Percentiles rank a stretch among this genome's conserved stretches.
These are phyloP conservation scores for Rhamphomyia laevipes DNA, from an alignment of 2,888 invertebrate species.

Conservation along the genomic window DNA sequence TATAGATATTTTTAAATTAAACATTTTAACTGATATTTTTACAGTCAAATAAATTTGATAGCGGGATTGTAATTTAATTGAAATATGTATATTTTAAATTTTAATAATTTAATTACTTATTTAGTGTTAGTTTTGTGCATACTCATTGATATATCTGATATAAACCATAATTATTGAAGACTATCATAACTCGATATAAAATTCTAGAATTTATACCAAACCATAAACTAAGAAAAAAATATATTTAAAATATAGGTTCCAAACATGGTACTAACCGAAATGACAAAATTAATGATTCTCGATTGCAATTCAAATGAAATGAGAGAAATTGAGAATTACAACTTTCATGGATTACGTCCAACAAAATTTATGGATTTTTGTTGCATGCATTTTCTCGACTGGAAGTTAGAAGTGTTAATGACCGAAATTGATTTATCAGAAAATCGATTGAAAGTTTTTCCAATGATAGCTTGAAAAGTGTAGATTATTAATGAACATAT, in stretches of 20 bases:
- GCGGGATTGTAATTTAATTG: too few relatives aligned
- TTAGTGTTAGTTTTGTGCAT: too few relatives aligned
- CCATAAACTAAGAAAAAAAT: too few relatives aligned
- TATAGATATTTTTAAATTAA: too few relatives aligned
- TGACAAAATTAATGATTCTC: constrained; percentile 61
- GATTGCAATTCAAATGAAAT: constrained; percentile 79
- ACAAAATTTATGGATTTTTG: constrained; percentile 72
- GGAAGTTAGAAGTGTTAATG: constrained; percentile 60
- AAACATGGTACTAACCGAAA: constrained; percentile 60
- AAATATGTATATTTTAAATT: too few relatives aligned
- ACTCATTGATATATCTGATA: too few relatives aligned
- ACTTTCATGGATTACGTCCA: constrained; percentile 74
- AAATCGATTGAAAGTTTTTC: constrained; percentile 75
- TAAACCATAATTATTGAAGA: too few relatives aligned
- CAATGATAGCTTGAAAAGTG: constrained; percentile 66
- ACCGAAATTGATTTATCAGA: constrained; percentile 79
- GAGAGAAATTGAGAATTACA: constrained; percentile 70
- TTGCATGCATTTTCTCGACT: constrained; percentile 70
- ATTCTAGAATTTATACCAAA: too few relatives aligned
- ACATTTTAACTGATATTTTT: too few relatives aligned
- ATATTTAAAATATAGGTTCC: constrained; percentile 34
- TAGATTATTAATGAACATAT: constrained; percentile 59
- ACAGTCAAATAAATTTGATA: too few relatives aligned
- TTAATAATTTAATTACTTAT: too few relatives aligned
- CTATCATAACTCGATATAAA: too few relatives aligned